Conservation (phyloP, 2,888 invertebrate species). For the Phengaris arion region DNA sequence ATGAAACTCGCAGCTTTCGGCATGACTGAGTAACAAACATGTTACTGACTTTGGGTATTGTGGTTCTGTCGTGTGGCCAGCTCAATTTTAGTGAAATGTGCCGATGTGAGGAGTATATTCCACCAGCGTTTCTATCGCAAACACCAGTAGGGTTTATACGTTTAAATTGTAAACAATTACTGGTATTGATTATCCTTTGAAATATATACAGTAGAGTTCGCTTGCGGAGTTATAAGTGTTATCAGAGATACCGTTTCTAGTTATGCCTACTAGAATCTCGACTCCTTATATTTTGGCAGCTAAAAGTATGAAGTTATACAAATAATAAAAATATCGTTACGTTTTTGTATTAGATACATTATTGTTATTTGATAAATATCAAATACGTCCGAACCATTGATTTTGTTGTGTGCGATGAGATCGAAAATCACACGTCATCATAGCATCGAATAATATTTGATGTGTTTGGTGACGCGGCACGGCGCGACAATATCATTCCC, state of each 20-base stretch:
- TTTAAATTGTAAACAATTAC: too few relatives aligned
- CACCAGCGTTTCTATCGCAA: not conserved
- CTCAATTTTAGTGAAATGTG: constrained; percentile 3
- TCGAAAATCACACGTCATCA: constrained; percentile 26
- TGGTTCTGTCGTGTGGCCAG: not conserved
- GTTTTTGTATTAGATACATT: not conserved
- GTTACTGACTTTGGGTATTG: constrained; percentile 12
- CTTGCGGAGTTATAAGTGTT: too few relatives aligned
- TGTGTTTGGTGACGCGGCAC: constrained; percentile 2
- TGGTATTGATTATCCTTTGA: too few relatives aligned
- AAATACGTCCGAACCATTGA: constrained; percentile 11
- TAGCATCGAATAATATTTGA: constrained; percentile 23
- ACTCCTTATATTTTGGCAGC: not conserved
- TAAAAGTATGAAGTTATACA: not conserved
- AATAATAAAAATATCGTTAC: not conserved
- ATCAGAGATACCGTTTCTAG: too few relatives aligned
- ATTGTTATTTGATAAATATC: constrained; percentile 12
- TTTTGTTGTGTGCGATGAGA: constrained; percentile 20
- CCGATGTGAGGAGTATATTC: not conserved
- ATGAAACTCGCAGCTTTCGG: constrained; percentile 9
- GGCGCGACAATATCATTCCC: constrained; percentile 15
- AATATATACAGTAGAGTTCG: too few relatives aligned
- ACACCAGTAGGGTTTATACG: too few relatives aligned
- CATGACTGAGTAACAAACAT: constrained; percentile 9
- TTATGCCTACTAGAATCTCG: not conserved